Percentiles rank a stretch among this genome's conserved stretches.
phyloP scores from a whole-genome alignment of 2,797 vertebrate genomes.

The Bovichtus diacanthus region DNA sequence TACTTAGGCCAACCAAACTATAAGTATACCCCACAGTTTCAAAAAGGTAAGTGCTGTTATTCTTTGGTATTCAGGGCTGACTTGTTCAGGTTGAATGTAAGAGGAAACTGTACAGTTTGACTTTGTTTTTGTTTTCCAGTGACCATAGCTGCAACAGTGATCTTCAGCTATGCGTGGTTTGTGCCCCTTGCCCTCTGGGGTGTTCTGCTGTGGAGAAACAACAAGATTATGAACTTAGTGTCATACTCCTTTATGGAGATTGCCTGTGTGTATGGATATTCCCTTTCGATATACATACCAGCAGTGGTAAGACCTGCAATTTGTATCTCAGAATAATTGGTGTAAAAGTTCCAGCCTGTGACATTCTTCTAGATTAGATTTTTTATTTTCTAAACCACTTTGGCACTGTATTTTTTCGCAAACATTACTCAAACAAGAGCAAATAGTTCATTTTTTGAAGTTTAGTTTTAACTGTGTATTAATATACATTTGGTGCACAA shows the following conservation, averaged over 20 bases:
- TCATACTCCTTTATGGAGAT: slow-evolving; percentile 98
- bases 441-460: neutral
- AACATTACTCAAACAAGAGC: neutral
- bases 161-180: slow-evolving; percentile 96
- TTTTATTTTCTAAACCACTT: neutral
- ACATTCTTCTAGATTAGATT: too few species aligned
- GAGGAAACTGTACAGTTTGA: neutral
- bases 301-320: slow-evolving; percentile 89
- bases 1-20: slow-evolving; percentile 85
- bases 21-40: slow-evolving; percentile 94
- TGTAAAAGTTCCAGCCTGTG: neutral
- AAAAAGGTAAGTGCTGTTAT: slow-evolving; percentile 88
- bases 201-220: slow-evolving; percentile 95
- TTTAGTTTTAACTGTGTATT: neutral
- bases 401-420: neutral
- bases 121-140: slow-evolving; percentile 80
- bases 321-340: neutral
- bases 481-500: neutral
- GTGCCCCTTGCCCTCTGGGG: slow-evolving; percentile 97
- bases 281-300: slow-evolving; percentile 95
- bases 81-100: neutral
- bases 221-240: slow-evolving; percentile 92
- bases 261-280: slow-evolving; percentile 97
- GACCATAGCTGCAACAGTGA: slow-evolving; percentile 93
- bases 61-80: neutral